These are phyloP conservation scores for Folsomia manolachei DNA, from an alignment of 2,888 invertebrate species.

Conservation along the genomic window DNA sequence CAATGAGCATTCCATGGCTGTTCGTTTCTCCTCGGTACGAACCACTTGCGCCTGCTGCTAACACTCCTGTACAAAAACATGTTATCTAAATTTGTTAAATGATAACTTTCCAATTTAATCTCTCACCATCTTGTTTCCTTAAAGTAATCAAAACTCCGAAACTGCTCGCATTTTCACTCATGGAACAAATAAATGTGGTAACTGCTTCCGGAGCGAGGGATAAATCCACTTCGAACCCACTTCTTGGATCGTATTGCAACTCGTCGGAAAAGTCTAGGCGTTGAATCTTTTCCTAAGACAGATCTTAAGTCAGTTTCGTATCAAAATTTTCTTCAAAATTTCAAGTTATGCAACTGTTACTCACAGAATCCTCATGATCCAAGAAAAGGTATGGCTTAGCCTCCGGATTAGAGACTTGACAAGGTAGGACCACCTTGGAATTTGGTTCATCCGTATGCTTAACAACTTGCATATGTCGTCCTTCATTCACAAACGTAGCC, in stretches of 20 bases:
- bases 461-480: conserved; percentile 41
- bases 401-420: conserved; percentile 41
- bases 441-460: conserved; percentile 35
- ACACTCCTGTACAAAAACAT: conserved; percentile 28
- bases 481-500: conserved; percentile 42
- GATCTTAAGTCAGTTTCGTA: neutral
- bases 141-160: conserved; percentile 43
- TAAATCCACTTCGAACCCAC: conserved; percentile 39
- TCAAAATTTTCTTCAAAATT: neutral
- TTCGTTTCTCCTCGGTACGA: conserved; percentile 18
- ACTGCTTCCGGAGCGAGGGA: conserved; percentile 35
- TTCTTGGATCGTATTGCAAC: conserved; percentile 36
- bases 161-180: conserved; percentile 41
- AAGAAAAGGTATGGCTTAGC: conserved; percentile 42
- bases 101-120: too few species aligned
- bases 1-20: conserved; percentile 29
- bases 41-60: conserved; percentile 28
- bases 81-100: too few species aligned
- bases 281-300: conserved; percentile 32
- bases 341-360: too few species aligned
- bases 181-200: conserved; percentile 42
- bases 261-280: conserved; percentile 32
- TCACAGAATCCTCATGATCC: conserved; percentile 40
- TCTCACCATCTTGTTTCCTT: conserved; percentile 36
- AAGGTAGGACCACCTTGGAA: conserved; percentile 30